A percentile compares a stretch with the other conserved stretches of the same genome.
Conservation (phyloP, 2,888 invertebrate species). For the Cryptocephalus primarius region DNA sequence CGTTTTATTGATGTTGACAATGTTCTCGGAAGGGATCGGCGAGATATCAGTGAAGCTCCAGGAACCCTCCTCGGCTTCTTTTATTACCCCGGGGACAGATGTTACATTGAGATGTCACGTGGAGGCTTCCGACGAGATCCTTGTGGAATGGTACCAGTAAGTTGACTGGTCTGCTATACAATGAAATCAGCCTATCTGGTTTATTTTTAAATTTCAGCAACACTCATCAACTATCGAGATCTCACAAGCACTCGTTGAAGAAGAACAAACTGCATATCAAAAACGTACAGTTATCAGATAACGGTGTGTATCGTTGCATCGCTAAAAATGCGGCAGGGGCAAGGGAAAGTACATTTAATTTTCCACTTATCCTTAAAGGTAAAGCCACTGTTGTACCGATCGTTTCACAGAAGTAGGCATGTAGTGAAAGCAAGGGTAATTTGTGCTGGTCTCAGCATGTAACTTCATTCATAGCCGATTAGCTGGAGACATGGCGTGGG, state of each 20-base stretch:
- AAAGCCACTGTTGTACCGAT: no score
- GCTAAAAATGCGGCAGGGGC: constrained; percentile 58
- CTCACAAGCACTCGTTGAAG: constrained; percentile 47
- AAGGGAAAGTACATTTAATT: constrained; percentile 32
- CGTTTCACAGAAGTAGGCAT: no score
- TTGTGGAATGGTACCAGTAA: constrained; percentile 57
- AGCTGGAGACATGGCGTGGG: no score
- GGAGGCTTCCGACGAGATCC: constrained; percentile 54
- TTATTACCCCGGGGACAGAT: constrained; percentile 39
- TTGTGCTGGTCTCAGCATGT: no score
- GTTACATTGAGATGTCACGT: constrained; percentile 53
- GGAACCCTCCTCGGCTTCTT: constrained; percentile 43
- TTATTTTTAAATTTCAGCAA: constrained; percentile 39
- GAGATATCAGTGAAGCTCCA: constrained; percentile 46
- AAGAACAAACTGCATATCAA: constrained; percentile 50
- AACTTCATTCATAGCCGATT: no score
- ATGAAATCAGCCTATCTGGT: no score
- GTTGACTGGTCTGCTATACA: constrained; percentile 10
- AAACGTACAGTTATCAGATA: constrained; percentile 45
- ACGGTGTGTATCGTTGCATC: constrained; percentile 64
- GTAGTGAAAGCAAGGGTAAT: no score
- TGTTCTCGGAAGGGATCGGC: constrained; percentile 44
- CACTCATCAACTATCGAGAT: constrained; percentile 47
- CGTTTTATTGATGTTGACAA: no score
- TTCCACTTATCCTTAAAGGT: no score